Base-by-base conservation (phyloP, 2,797 vertebrate genomes). In the Poeciliopsis turneri region DNA sequence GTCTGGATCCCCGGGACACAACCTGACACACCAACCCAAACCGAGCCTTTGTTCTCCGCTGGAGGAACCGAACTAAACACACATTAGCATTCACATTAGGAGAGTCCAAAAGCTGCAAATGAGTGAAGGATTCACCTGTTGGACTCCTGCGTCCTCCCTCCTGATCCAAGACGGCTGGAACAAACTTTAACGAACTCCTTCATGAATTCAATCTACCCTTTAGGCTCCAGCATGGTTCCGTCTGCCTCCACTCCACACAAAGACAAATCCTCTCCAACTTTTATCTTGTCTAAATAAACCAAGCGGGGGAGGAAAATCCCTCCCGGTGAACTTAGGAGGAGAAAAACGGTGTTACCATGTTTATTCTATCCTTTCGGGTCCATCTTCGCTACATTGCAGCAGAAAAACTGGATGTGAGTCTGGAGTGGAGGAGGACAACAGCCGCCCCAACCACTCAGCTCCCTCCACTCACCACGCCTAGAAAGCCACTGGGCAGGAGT, bases 201-300 rank as follows among this genome's bases (percentile, higher is more conserved):
- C 77, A 76, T 74, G 57, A 64, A 77, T 76, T 10, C 53, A 55
- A 82, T 81, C 75, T 43, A 28, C 64, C 59, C 46, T 51, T 83
- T 78, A 12, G 78, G 76, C 75, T 89, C 86, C 83, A 84, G 76
- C 88, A 92, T 91, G 88, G 78, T 69, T 86, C 75, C 9, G 51
- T 70, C 39, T 61, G 41, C 76, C 55, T 11, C n/a, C n/a, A 15
- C 53, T 12, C 18, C 59, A 61, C 68, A 72, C 49, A 59, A 20
- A 73, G 45, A 25, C 12, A 78, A 72, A 28, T 12, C 1, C 7
- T 9, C 4, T 3, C 6, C 59, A 64, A 64, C 59, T 0, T 6
- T 73, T 20, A 57, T 1, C 11, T 49, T 43, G 2, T 11, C 10
- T 9, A 18, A 23, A 64, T 64, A 78, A 68, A 47, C 20, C 28